Conservation (phyloP, 1,140 invertebrate species). For the Wasmannia auropunctata region DNA sequence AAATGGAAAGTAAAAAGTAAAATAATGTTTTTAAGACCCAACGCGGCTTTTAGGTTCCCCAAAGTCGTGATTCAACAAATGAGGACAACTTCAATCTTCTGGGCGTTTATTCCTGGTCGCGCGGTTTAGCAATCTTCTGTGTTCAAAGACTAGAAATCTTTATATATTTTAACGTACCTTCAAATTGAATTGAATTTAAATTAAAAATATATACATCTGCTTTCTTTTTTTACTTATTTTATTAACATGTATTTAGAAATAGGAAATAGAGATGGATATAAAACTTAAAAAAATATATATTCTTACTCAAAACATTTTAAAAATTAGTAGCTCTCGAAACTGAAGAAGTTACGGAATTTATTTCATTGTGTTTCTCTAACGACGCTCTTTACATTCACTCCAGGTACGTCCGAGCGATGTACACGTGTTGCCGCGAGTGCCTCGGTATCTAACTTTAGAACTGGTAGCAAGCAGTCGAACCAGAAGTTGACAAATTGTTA, state of each 20-base stretch:
- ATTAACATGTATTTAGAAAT: background rate
- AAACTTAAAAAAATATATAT: background rate
- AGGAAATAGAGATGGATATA: background rate
- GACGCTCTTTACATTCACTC: background rate
- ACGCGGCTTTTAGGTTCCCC: background rate
- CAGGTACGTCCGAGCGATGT: background rate
- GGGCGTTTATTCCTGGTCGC: background rate
- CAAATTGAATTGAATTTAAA: background rate
- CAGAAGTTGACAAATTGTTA: conserved; percentile 59
- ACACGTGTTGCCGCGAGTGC: conserved; percentile 23
- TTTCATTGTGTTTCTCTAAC: background rate
- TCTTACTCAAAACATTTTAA: background rate
- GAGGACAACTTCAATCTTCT: background rate
- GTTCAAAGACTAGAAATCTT: background rate
- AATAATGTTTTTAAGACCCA: background rate
- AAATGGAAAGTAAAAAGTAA: background rate
- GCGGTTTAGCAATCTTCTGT: background rate
- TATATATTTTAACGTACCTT: background rate
- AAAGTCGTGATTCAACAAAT: background rate
- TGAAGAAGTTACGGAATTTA: background rate
- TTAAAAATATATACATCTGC: too few species aligned
- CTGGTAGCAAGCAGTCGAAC: conserved; percentile 59
- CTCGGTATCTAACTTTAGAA: conserved; percentile 61
- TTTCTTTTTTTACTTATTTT: background rate
- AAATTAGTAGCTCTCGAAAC: background rate